A percentile compares a stretch with the other conserved stretches of the same genome.
Conservation (phyloP, 2,888 invertebrate genomes). For the Bembecia ichneumoniformis region DNA sequence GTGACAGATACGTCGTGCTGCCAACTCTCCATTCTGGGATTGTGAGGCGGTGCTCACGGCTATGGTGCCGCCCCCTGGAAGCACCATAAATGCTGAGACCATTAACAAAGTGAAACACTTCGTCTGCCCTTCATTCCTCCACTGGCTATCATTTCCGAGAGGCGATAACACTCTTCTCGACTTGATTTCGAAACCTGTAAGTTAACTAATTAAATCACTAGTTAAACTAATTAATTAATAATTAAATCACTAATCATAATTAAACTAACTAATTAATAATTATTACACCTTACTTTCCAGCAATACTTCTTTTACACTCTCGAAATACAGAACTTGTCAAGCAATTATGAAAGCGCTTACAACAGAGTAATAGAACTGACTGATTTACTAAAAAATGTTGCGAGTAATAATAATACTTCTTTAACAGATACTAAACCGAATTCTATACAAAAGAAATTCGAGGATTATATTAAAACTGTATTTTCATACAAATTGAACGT, state of each 20-base stretch:
- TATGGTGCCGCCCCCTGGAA: constrained; percentile 39
- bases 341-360: constrained; percentile 41
- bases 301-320: constrained; percentile 53
- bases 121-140: constrained; percentile 54
- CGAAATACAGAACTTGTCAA: constrained; percentile 34
- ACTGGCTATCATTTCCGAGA: constrained; percentile 59
- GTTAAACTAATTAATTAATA: not conserved
- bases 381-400: constrained; percentile 25
- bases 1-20: constrained; percentile 46
- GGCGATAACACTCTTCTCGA: constrained; percentile 59
- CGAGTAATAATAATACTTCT: constrained; percentile 28
- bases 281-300: constrained; percentile 26
- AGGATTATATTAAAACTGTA: constrained; percentile 31
- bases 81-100: constrained; percentile 25
- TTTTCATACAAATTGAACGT: constrained; percentile 36
- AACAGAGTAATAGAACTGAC: constrained; percentile 28
- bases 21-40: constrained; percentile 54
- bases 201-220: constrained; percentile 18
- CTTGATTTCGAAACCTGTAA: constrained; percentile 58
- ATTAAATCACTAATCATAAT: too few species aligned
- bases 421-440: constrained; percentile 26
- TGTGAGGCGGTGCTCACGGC: constrained; percentile 47
- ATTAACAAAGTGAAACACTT: constrained; percentile 39
- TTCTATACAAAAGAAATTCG: constrained; percentile 33
- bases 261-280: not conserved